These are phyloP conservation scores for Mnemiopsis leidyi DNA, from an alignment of 37 sponge, comb jelly and placozoan species.

Conservation along the genomic window DNA sequence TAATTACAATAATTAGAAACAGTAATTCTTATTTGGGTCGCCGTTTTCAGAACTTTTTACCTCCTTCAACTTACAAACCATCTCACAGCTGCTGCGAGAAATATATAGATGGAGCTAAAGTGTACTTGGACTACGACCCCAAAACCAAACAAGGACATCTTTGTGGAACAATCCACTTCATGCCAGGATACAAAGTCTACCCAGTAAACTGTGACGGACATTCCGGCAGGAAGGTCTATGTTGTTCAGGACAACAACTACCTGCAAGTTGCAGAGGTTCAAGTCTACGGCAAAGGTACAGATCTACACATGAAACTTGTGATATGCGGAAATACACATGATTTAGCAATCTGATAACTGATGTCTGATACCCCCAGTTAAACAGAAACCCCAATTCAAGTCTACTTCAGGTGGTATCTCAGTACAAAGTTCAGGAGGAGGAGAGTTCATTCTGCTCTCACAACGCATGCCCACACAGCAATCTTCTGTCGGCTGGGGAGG, in stretches of 20 bases:
- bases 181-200: background rate
- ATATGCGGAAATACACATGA: too few relatives aligned
- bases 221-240: background rate
- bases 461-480: slow-evolving; percentile 1
- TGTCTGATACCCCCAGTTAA: too few relatives aligned
- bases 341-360: too few relatives aligned
- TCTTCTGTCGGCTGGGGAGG: background rate
- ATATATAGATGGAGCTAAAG: background rate
- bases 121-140: slow-evolving; percentile 37
- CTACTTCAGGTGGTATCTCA: background rate
- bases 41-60: too few relatives aligned
- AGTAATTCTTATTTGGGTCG: too few relatives aligned
- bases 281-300: background rate
- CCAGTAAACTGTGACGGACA: background rate
- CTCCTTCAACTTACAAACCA: too few relatives aligned
- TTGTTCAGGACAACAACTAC: background rate
- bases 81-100: background rate
- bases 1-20: too few relatives aligned
- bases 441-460: slow-evolving; percentile 2
- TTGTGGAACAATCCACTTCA: background rate
- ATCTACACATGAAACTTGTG: too few relatives aligned
- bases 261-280: slow-evolving; percentile 13
- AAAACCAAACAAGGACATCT: background rate
- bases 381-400: too few relatives aligned
- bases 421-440: background rate